Conservation (phyloP, 2,113 vertebrate genomes). For the Stegostoma tigrinum region DNA sequence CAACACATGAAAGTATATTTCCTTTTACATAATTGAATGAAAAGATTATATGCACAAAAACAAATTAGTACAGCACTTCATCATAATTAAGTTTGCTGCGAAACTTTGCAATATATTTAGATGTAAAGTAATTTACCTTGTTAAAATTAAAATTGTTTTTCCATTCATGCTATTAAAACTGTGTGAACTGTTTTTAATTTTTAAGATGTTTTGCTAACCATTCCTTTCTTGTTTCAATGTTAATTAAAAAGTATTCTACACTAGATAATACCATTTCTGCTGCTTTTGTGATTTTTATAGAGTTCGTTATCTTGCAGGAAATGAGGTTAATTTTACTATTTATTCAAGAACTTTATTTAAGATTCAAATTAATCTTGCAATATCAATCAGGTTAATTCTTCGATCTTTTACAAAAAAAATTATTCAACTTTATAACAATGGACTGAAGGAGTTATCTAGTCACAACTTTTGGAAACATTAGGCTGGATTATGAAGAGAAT, state of each 20-base stretch:
- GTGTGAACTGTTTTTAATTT: background rate
- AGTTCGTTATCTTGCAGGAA: background rate
- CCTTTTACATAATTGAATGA: background rate
- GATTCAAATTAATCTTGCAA: background rate
- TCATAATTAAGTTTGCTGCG: background rate
- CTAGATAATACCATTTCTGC: background rate
- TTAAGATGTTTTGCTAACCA: background rate
- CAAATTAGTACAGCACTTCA: background rate
- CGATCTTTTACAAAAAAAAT: background rate
- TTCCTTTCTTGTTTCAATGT: background rate
- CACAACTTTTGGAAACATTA: background rate
- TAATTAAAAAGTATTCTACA: background rate
- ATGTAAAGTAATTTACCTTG: background rate
- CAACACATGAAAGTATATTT: background rate
- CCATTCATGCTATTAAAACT: background rate
- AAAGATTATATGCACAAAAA: background rate
- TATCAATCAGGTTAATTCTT: background rate
- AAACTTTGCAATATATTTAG: background rate
- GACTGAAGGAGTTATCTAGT: background rate
- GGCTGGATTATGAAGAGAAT: too few species aligned
- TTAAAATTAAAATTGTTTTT: background rate
- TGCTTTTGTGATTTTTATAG: background rate
- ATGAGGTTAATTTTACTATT: background rate
- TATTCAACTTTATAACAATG: background rate
- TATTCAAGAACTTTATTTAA: background rate